Evolutionary conservation across 2,113 vertebrate species (phyloP), one percentile per base, ranked within the genome.

Genomic region (Barbus barbus): DNA sequence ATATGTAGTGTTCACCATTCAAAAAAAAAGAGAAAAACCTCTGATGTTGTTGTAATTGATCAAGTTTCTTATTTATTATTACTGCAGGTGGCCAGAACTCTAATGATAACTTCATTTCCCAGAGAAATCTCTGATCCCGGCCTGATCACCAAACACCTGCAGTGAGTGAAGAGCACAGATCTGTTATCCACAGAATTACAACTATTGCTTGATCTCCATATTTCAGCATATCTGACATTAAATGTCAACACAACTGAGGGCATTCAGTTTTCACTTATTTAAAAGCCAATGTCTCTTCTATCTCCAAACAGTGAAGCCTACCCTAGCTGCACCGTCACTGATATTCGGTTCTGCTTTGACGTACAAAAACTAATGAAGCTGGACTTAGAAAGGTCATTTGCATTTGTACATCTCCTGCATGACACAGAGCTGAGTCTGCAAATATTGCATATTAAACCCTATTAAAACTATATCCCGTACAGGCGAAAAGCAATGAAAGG

Each of bases 401-500:
- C 44, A 14, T 71, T 71, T 77, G 8, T 18, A 75, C 13, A 51
- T 41, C 53, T n/a, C n/a, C 46, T 67, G 5, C 33, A 69, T 85
- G 41, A 85, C 12, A 38, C 1, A n/a, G 7, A 78, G 31, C 51
- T 56, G 48, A 77, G 16, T 56, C 46, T 13, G 20, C 3, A 44
- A 2, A 22, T 16, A n/a, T 4, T 18, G 28, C 11, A 16, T 28
- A 22, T 24, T 7, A 26, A 78, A 28, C 31, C 22, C 7, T 46
- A 24, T 74, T 73, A n/a, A 41, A 46, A 48, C 67, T 74, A 6
- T 81, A 41, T 87, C 12, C 86, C 82, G 82, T 92, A 46, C 92
- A 99, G 98, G 84, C 96, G 97, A 82, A 97, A 97, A 53, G 98
- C 97, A 0, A 99, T 99, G 98, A 96, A 98, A 83, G 98, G 97